Base-by-base conservation (phyloP, 2,113 vertebrate genomes). In the Burhinus oedicnemus region DNA sequence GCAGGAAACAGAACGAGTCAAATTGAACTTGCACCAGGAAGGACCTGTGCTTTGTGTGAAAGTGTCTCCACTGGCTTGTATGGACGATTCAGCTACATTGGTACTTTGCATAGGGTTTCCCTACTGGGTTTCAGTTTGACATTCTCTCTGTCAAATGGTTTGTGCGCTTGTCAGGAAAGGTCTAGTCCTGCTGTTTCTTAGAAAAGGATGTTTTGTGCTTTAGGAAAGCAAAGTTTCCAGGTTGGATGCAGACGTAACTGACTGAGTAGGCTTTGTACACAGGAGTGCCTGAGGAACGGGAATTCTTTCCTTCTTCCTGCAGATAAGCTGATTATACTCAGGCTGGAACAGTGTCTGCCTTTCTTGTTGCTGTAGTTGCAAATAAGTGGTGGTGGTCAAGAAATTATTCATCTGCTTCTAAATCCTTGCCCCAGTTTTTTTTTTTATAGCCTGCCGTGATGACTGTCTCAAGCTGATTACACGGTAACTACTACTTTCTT, bases 321-420 rank as follows among this genome's bases (percentile, higher is more conserved):
- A 83, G 74, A 77, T 95, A 93, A 95, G 79, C 83, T 82, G 85
- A 78, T 96, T 94, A 92, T 51, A 49, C 44, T 70, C 22, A 34
- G 57, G 16, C 83, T 90, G 76, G 58, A 93, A 81, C 68, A 79
- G 64, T 77, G 45, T 3, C 68, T 94, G 87, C 54, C 32, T 94
- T 85, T 79, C 54, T 95, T 77, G 58, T 96, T 93, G 34, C 45
- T 87, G 70, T 90, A 87, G 83, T 85, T 90, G 89, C 55, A 87
- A 86, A 18, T 93, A 83, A 88, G 58, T 71, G 34, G 60, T 82
- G 34, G 44, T 85, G 87, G 38, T 94, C 69, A 80, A 88, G 66
- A 94, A 97, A 95, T 87, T 86, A 80, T 61, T 89, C 19, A 66
- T 85, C 76, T 93, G 36, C 62, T 94, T 95, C 79, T 97, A 93